These are phyloP conservation scores for Spilosoma lubricipeda DNA, from an alignment of 2,888 invertebrate genomes.

Conservation along the genomic window DNA sequence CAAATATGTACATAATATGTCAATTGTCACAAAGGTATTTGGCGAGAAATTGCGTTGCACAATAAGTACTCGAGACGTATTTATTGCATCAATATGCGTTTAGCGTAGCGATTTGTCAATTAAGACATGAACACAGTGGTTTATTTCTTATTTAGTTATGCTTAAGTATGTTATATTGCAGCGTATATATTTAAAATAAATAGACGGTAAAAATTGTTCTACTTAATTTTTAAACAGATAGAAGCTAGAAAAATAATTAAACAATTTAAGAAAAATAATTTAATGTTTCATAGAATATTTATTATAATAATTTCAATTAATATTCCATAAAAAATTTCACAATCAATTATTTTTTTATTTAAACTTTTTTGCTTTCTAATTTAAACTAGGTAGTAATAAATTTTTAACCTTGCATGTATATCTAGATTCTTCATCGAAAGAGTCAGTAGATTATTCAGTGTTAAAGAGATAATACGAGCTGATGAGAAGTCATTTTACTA, in stretches of 20 bases:
- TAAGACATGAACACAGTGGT: not conserved
- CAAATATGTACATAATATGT: not conserved
- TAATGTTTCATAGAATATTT: no score
- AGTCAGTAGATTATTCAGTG: no score
- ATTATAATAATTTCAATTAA: no score
- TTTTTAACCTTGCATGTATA: not conserved
- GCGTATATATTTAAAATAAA: not conserved
- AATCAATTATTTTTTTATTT: not conserved
- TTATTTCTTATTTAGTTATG: not conserved
- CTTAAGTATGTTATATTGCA: not conserved
- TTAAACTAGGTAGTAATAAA: not conserved
- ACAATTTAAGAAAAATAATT: no score
- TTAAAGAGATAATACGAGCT: no score
- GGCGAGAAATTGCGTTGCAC: not conserved
- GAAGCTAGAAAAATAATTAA: not conserved
- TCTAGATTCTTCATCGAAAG: not conserved
- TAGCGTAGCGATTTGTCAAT: constrained; percentile 1
- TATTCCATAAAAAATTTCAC: not conserved
- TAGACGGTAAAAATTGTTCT: not conserved
- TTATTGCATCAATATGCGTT: not conserved
- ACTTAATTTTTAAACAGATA: not conserved
- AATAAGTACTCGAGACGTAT: not conserved
- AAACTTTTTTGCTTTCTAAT: no score
- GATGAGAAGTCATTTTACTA: not conserved
- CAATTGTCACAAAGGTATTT: not conserved